Evolutionary conservation across 1,140 invertebrate species (phyloP).

Genomic region (Magallana angulata): DNA sequence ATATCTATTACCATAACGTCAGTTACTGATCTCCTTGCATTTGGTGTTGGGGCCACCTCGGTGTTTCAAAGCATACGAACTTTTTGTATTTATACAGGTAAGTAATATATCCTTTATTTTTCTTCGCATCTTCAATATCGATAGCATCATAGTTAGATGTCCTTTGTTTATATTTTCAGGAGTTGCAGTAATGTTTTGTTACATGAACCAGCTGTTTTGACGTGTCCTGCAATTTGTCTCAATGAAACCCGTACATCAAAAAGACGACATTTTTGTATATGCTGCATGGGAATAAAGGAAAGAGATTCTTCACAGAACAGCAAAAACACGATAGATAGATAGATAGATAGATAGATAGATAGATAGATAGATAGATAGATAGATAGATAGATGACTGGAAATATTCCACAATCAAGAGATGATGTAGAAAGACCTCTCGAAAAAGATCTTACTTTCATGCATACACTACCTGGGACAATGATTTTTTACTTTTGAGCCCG

Average conservation of each 20-base stretch:
- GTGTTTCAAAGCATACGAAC: constrained; percentile 96
- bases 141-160: not conserved
- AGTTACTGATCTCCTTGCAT: constrained; percentile 96
- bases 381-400: too few relatives aligned
- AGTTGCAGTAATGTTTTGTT: constrained; percentile 94
- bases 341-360: too few relatives aligned
- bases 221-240: constrained; percentile 93
- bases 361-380: too few relatives aligned
- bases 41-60: constrained; percentile 95
- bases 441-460: constrained; percentile 72
- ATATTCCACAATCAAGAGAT: constrained; percentile 43
- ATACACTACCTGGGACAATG: constrained; percentile 30
- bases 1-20: constrained; percentile 99
- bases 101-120: not conserved
- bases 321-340: constrained; percentile 38
- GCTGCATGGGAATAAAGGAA: constrained; percentile 67
- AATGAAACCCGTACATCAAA: constrained; percentile 92
- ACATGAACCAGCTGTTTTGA: constrained; percentile 97
- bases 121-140: not conserved
- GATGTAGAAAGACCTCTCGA: constrained; percentile 61
- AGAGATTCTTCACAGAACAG: constrained; percentile 52
- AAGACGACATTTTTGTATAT: constrained; percentile 90
- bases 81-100: constrained; percentile 97
- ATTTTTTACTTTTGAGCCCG: constrained; percentile 23
- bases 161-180: constrained; percentile 83